A percentile compares a stretch with the other conserved stretches of the same genome.
Conservation (phyloP, 2,797 vertebrate genomes). For the Furcifer pardalis region DNA sequence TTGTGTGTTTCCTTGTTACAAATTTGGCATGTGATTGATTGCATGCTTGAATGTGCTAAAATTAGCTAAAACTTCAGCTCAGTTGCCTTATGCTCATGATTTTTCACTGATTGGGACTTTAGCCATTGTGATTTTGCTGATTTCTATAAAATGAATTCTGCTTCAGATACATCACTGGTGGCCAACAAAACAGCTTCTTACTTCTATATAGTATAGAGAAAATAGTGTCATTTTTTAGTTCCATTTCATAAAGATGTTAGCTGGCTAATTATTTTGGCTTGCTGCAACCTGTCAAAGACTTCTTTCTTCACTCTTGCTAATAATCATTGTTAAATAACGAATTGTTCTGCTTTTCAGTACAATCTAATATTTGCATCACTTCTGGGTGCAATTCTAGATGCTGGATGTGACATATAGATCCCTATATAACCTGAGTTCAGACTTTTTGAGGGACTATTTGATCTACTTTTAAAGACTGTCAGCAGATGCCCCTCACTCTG, state of each 20-base stretch:
- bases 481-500: too few relatives aligned
- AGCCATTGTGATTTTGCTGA: background rate
- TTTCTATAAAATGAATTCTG: background rate
- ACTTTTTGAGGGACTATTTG: too few relatives aligned
- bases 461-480: too few relatives aligned
- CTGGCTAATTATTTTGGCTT: background rate
- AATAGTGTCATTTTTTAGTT: background rate
- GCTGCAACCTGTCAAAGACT: background rate
- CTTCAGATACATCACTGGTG: background rate
- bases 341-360: background rate
- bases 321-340: background rate
- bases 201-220: background rate
- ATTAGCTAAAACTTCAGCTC: too few relatives aligned
- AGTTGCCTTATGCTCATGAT: too few relatives aligned
- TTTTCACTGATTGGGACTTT: too few relatives aligned
- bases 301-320: background rate
- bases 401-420: too few relatives aligned
- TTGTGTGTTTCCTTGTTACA: background rate
- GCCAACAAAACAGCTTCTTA: background rate
- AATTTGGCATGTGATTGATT: too few relatives aligned
- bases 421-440: too few relatives aligned
- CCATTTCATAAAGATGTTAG: background rate
- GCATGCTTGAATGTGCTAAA: too few relatives aligned
- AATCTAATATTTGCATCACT: background rate
- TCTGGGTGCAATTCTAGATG: too few relatives aligned